Base-by-base conservation (phyloP, 2,797 vertebrate genomes). In the Gambusia yucatana region DNA sequence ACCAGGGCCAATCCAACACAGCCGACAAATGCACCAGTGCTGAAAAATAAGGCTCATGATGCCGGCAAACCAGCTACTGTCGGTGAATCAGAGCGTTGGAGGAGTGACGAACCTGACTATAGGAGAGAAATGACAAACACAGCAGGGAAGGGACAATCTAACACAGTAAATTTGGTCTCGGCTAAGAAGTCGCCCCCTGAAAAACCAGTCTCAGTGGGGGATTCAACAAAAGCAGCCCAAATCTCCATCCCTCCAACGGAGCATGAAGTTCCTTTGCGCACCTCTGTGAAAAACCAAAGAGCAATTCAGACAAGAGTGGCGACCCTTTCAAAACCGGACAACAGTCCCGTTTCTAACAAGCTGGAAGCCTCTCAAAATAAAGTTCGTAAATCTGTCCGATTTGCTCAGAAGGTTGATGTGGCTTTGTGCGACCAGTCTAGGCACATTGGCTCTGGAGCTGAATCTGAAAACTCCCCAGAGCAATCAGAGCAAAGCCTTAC, bases 361-460 rank as follows among this genome's bases (percentile, higher is more conserved):
- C 36, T 57, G 5, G 69, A 75, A 7, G 0, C 10, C 13, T 33
- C n/a, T 61, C 36, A 73, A 33, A 78, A 72, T 44, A 96, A 93
- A 92, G 74, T 30, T 5, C 93, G 39, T 43, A 96, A 95, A 82
- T 82, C 72, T 44, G 96, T 96, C 0, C 75, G 90, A 7, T 96
- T 96, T 87, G 81, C 92, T 74, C 73, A 84, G 28, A 59, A 81
- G 70, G 72, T 91, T 48, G 86, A 90, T 22, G 77, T 77, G 0
- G 55, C 81, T 80, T 73, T 41, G 16, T 71, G 74, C 25, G 63
- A 86, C 30, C 14, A 6, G 17, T 55, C 74, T 6, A 46, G 46
- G 57, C 52, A 85, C 44, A 22, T 39, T 14, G 65, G 20, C 36
- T 59, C 69, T 14, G 86, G 14, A 50, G 44, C 22, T 25, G 77